Conservation (phyloP, 1,140 invertebrate species). For the Arctopsyche grandis region DNA sequence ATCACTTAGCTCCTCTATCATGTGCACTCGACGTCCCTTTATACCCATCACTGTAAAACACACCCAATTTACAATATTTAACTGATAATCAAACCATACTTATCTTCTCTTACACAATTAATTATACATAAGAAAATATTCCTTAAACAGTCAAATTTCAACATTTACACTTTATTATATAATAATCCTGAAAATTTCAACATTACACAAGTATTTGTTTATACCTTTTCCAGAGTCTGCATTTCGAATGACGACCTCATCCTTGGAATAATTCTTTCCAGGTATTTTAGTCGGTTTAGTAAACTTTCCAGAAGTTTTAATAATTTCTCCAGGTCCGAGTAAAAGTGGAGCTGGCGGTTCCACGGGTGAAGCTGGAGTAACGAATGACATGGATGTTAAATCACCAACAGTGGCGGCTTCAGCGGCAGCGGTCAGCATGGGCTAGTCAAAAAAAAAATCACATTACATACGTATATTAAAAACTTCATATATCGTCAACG, state of each 20-base stretch:
- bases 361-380: slow-evolving; percentile 58
- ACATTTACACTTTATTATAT: no score
- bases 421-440: slow-evolving; percentile 52
- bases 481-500: neutral
- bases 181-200: neutral
- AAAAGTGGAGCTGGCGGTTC: slow-evolving; percentile 68
- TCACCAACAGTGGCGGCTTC: slow-evolving; percentile 59
- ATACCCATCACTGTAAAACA: slow-evolving; percentile 94
- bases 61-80: neutral
- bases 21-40: slow-evolving; percentile 95
- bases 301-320: slow-evolving; percentile 89
- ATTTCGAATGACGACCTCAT: slow-evolving; percentile 93
- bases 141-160: no score
- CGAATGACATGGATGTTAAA: slow-evolving; percentile 56
- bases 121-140: no score
- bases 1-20: slow-evolving; percentile 97
- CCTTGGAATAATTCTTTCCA: slow-evolving; percentile 91
- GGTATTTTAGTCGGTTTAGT: slow-evolving; percentile 88
- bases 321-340: slow-evolving; percentile 81
- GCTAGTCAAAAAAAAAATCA: slow-evolving; percentile 46
- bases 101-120: neutral
- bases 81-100: neutral
- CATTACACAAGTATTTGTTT: neutral
- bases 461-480: neutral
- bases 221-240: slow-evolving; percentile 94